phyloP scores from a whole-genome alignment of 2,888 invertebrate species.

The Agonopterix heracliana region DNA sequence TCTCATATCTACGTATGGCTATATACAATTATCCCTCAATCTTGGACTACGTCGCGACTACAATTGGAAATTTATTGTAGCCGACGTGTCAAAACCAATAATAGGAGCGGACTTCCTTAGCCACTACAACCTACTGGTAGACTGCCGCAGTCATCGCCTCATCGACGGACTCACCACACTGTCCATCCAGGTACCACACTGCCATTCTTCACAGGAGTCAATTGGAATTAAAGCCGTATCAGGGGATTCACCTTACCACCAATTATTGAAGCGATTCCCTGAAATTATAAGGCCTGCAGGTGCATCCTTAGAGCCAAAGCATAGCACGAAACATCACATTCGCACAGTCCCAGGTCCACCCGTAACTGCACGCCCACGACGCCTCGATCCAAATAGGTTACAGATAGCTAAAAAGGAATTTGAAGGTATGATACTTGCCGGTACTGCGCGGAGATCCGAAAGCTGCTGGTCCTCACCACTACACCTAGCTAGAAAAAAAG shows the following conservation, averaged over 20 bases:
- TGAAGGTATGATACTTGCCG: neutral
- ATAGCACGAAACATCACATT: slow-evolving; percentile 16
- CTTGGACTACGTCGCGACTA: neutral
- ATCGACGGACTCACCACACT: slow-evolving; percentile 13
- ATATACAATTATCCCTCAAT: neutral
- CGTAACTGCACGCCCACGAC: neutral
- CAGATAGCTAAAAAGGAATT: too few relatives aligned
- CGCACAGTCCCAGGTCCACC: slow-evolving; percentile 12
- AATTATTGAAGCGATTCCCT: neutral
- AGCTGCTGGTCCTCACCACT: neutral
- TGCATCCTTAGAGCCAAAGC: neutral
- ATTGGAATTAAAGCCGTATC: neutral
- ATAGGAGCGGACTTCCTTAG: too few relatives aligned
- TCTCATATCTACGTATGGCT: slow-evolving; percentile 1
- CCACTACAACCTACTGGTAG: neutral
- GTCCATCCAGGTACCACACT: neutral
- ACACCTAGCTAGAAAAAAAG: neutral
- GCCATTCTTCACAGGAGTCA: neutral
- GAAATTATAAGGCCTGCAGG: slow-evolving; percentile 8
- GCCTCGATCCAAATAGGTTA: neutral
- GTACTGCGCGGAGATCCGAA: neutral
- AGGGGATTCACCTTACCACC: neutral
- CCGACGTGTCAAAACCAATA: neutral
- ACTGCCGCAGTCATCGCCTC: slow-evolving; percentile 6
- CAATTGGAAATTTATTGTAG: neutral